Percentiles rank a stretch among this genome's conserved stretches.
These are phyloP conservation scores for Pseudoips prasinana DNA, from an alignment of 2,888 invertebrate genomes.

Conservation along the genomic window DNA sequence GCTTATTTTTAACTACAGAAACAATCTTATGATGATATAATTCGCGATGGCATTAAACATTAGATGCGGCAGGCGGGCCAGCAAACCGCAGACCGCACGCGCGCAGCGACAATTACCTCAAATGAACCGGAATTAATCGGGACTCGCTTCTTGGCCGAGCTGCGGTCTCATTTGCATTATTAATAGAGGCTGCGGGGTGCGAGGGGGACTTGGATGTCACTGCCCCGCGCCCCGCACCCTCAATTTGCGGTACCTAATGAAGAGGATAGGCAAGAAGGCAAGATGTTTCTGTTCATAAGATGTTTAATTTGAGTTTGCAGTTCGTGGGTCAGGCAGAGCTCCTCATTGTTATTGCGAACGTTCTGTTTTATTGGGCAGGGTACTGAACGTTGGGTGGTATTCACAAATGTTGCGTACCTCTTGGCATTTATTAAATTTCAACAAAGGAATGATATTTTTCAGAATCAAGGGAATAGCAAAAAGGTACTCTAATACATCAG, in stretches of 20 bases:
- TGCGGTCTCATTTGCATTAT: constrained; percentile 82
- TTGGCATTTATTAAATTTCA: no score
- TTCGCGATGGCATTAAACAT: constrained; percentile 28
- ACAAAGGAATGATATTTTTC: no score
- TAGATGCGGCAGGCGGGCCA: constrained; percentile 33
- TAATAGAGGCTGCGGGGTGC: constrained; percentile 73
- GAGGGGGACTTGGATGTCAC: constrained; percentile 56
- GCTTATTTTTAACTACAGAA: no score
- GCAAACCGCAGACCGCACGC: constrained; percentile 65
- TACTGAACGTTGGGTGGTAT: constrained; percentile 14
- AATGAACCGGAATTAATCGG: constrained; percentile 82
- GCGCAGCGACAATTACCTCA: constrained; percentile 80
- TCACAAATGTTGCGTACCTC: constrained; percentile 17
- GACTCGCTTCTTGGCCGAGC: constrained; percentile 79
- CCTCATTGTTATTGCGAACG: constrained; percentile 72
- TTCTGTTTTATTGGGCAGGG: constrained; percentile 51
- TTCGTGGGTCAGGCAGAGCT: constrained; percentile 69
- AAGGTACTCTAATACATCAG: no score
- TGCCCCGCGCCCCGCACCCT: constrained; percentile 50
- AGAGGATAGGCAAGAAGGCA: constrained; percentile 78
- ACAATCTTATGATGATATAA: no score
- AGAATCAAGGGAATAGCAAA: no score
- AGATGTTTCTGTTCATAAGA: constrained; percentile 81
- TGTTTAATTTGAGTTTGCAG: constrained; percentile 79
- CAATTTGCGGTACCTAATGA: constrained; percentile 79